phyloP scores from a whole-genome alignment of 2,797 vertebrate genomes.

The Pipistrellus pipistrellus region DNA sequence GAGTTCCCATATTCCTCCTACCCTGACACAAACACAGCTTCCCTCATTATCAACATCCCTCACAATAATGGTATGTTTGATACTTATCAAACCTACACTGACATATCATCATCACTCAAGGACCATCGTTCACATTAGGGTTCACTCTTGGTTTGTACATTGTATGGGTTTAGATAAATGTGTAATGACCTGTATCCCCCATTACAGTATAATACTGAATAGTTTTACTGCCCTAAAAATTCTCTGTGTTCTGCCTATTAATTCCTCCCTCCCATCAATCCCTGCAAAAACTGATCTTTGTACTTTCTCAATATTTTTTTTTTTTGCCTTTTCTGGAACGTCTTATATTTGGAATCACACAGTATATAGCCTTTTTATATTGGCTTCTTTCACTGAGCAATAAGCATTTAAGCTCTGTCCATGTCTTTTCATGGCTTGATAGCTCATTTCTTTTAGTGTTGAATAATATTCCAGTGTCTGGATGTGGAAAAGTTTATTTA shows the following conservation, averaged over 20 bases:
- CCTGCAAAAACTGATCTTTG: not conserved
- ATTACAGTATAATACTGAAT: not conserved
- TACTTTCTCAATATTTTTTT: conserved; percentile 6
- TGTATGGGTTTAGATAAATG: conserved; percentile 16
- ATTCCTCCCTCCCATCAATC: not conserved
- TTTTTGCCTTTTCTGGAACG: conserved; percentile 1
- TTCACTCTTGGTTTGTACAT: conserved; percentile 4
- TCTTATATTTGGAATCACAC: not conserved
- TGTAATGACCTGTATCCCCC: not conserved
- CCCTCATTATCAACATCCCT: not conserved
- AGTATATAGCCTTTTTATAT: not conserved
- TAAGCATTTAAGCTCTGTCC: not conserved
- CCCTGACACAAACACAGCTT: not conserved
- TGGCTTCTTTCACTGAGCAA: not conserved
- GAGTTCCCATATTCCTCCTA: not conserved
- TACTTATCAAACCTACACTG: not conserved
- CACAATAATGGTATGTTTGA: not conserved
- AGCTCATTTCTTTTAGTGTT: conserved; percentile 26
- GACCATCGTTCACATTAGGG: not conserved
- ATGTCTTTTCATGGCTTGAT: conserved; percentile 24
- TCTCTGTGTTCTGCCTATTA: not conserved
- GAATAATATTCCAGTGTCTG: conserved; percentile 24
- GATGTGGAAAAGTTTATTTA: not conserved
- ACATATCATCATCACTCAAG: not conserved
- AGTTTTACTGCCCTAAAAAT: conserved; percentile 4